Percentiles rank a stretch among this genome's conserved stretches.
Conservation (phyloP, 2,113 vertebrate genomes). For the Sinocyclocheilus anophthalmus region DNA sequence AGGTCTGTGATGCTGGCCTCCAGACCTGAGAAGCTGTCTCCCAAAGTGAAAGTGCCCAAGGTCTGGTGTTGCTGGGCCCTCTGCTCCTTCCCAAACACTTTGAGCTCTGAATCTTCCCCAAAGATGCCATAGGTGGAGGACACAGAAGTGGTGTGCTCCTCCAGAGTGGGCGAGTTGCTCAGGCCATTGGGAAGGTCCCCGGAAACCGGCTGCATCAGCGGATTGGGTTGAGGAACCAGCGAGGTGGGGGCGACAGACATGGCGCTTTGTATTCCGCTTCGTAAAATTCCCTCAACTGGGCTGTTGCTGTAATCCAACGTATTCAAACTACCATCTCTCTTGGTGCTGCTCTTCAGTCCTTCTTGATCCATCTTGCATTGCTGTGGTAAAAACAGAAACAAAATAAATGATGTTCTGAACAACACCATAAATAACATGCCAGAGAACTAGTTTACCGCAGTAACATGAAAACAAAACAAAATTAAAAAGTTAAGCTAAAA, state of each 20-base stretch:
- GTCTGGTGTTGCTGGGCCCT: slow-evolving; percentile 65
- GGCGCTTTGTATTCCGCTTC: no score
- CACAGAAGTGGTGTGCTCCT: slow-evolving; percentile 84
- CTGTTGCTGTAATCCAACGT: no score
- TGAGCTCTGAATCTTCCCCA: slow-evolving; percentile 81
- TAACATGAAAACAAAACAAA: no score
- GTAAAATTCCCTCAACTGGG: no score
- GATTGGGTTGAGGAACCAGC: slow-evolving; percentile 78
- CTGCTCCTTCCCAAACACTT: slow-evolving; percentile 86
- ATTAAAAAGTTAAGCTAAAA: no score
- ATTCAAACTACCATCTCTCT: no score
- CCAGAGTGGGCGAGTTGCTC: slow-evolving; percentile 80
- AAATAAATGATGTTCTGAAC: not conserved
- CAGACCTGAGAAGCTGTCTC: slow-evolving; percentile 84
- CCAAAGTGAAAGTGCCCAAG: slow-evolving; percentile 70
- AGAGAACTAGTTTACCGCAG: no score
- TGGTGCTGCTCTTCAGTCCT: slow-evolving; percentile 70
- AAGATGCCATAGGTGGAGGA: slow-evolving; percentile 76
- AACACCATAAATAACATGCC: not conserved
- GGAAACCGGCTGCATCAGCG: slow-evolving; percentile 80
- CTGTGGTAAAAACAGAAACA: slow-evolving; percentile 38
- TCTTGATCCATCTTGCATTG: slow-evolving; percentile 72
- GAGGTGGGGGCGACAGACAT: no score
- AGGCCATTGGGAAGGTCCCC: slow-evolving; percentile 87
- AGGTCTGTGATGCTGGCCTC: slow-evolving; percentile 87